phyloP scores from a whole-genome alignment of 2,888 invertebrate species.

The Sinhomidia bicolor region DNA sequence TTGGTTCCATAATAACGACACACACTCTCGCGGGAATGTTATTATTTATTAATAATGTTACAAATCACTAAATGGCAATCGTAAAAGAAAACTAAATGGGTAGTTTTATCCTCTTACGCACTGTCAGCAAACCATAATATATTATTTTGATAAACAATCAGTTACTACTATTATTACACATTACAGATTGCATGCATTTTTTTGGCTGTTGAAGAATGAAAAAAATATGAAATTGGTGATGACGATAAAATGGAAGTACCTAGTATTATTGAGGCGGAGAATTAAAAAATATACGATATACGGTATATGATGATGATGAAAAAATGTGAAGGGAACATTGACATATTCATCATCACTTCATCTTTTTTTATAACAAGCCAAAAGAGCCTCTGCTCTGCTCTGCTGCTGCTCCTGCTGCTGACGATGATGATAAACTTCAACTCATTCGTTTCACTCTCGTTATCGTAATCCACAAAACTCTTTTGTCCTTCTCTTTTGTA shows the following conservation, averaged over 20 bases:
- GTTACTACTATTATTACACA: no score
- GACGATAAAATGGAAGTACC: neutral
- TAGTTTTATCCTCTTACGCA: neutral
- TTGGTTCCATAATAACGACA: conserved; percentile 31
- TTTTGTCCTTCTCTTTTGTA: conserved; percentile 58
- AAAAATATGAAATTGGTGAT: neutral
- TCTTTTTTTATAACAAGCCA: conserved; percentile 1
- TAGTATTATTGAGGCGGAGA: neutral
- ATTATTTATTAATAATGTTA: conserved; percentile 33
- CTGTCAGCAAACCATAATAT: neutral
- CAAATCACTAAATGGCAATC: conserved; percentile 19
- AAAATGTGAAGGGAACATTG: conserved; percentile 60
- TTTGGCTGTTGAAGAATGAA: neutral
- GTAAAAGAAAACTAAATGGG: conserved; percentile 5
- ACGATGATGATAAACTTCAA: neutral
- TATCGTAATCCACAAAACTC: conserved; percentile 30
- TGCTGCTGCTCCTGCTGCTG: no score
- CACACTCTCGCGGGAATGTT: neutral
- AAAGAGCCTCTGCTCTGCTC: no score
- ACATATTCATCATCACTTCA: conserved; percentile 34
- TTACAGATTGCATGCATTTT: neutral
- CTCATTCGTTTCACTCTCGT: conserved; percentile 47
- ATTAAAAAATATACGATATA: neutral
- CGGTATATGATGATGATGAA: neutral
- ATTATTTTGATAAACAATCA: neutral